Conservation (phyloP, 2,797 vertebrate genomes). For the Rhadinocentrus ornatus region DNA sequence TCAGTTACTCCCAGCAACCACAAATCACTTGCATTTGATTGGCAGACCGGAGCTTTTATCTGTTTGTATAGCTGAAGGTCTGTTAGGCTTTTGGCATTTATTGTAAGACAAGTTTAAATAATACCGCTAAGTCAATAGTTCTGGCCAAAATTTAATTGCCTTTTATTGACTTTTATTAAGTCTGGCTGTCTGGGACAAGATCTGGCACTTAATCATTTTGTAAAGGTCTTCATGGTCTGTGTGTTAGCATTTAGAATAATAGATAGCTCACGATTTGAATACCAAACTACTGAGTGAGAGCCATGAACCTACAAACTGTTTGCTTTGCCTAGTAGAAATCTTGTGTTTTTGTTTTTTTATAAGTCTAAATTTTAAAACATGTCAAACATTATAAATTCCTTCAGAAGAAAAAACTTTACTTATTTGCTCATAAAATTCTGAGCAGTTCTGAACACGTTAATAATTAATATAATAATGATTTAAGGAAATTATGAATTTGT, state of each 20-base stretch:
- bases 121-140: constrained; percentile 33
- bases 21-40: constrained; percentile 62
- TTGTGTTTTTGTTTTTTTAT: neutral
- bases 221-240: constrained; percentile 40
- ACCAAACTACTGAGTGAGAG: constrained; percentile 8
- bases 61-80: constrained; percentile 53
- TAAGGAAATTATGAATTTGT: neutral
- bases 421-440: neutral
- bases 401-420: neutral
- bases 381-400: constrained; percentile 5
- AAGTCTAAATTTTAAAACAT: neutral
- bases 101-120: constrained; percentile 45
- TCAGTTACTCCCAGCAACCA: constrained; percentile 74
- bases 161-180: constrained; percentile 48
- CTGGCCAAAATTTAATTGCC: constrained; percentile 48
- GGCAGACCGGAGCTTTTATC: constrained; percentile 52
- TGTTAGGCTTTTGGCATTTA: constrained; percentile 38
- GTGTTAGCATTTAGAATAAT: constrained; percentile 16
- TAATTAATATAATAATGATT: neutral
- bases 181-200: constrained; percentile 34
- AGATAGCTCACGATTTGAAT: constrained; percentile 27
- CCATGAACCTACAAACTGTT: neutral
- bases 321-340: constrained; percentile 2
- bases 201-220: constrained; percentile 38
- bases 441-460: neutral